phyloP scores from a whole-genome alignment of 2,113 vertebrate species.

The Pandion haliaetus region DNA sequence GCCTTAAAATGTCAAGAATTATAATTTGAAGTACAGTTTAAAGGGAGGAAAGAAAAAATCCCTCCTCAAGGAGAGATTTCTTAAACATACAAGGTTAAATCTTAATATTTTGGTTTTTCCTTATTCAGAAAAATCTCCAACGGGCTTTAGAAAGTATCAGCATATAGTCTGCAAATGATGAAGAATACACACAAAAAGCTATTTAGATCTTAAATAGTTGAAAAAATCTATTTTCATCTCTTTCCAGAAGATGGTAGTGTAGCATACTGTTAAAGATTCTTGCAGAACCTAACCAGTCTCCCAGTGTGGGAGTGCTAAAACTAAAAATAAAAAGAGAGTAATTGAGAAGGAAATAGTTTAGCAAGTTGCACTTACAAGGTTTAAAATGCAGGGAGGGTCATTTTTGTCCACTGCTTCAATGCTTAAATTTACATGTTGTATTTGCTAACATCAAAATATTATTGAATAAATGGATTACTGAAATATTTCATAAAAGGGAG shows the following conservation, averaged over 20 bases:
- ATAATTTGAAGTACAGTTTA: not conserved
- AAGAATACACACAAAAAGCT: not conserved
- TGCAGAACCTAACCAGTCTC: not conserved
- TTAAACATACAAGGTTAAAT: not conserved
- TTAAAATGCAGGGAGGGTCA: not conserved
- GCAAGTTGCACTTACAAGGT: not conserved
- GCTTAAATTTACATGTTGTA: not conserved
- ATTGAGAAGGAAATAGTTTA: not conserved
- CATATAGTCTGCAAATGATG: not conserved
- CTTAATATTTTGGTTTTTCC: not conserved
- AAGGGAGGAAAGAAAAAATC: not conserved
- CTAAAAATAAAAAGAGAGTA: not conserved
- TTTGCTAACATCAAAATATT: not conserved
- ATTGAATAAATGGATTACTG: not conserved
- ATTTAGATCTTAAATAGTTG: not conserved
- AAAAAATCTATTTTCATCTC: not conserved
- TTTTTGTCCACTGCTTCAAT: not conserved
- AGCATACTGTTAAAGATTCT: not conserved
- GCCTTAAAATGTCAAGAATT: not conserved
- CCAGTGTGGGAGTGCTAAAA: not conserved
- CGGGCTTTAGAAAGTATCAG: not conserved
- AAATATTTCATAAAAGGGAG: not conserved
- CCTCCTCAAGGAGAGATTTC: not conserved
- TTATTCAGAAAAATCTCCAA: not conserved
- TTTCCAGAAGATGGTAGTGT: constrained; percentile 73